Evolutionary conservation across 2,888 invertebrate genomes (phyloP).

Genomic region (Erebia aethiops): DNA sequence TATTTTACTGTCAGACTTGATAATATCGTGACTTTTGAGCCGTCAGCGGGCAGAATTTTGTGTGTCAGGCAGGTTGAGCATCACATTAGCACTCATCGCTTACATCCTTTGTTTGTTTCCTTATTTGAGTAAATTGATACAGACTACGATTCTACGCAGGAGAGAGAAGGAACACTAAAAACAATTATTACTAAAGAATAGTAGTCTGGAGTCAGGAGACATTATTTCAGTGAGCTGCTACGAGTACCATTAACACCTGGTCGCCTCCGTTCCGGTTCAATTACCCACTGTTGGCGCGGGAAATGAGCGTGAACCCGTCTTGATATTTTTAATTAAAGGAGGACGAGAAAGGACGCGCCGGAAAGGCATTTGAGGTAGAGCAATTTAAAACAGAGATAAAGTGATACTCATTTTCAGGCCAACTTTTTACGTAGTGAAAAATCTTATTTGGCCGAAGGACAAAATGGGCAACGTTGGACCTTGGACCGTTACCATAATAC

Average conservation of each 20-base stretch:
- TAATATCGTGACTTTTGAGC: too few relatives aligned
- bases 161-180: too few relatives aligned
- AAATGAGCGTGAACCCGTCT: conserved; percentile 37
- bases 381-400: conserved; percentile 3
- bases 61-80: too few relatives aligned
- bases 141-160: not conserved
- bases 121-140: conserved; percentile 5
- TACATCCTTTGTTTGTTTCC: conserved; percentile 23
- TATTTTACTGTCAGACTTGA: too few relatives aligned
- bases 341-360: not conserved
- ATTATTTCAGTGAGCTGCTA: conserved; percentile 34
- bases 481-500: too few relatives aligned
- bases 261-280: conserved; percentile 39
- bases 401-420: not conserved
- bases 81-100: not conserved
- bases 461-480: too few relatives aligned
- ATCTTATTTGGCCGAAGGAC: too few relatives aligned
- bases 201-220: not conserved
- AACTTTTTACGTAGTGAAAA: too few relatives aligned
- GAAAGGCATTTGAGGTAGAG: not conserved
- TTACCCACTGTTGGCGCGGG: conserved; percentile 37
- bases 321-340: conserved; percentile 43
- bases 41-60: too few relatives aligned
- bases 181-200: too few relatives aligned
- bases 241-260: conserved; percentile 27